phyloP scores from a whole-genome alignment of 2,113 vertebrate species.

The Chionomys nivalis region DNA sequence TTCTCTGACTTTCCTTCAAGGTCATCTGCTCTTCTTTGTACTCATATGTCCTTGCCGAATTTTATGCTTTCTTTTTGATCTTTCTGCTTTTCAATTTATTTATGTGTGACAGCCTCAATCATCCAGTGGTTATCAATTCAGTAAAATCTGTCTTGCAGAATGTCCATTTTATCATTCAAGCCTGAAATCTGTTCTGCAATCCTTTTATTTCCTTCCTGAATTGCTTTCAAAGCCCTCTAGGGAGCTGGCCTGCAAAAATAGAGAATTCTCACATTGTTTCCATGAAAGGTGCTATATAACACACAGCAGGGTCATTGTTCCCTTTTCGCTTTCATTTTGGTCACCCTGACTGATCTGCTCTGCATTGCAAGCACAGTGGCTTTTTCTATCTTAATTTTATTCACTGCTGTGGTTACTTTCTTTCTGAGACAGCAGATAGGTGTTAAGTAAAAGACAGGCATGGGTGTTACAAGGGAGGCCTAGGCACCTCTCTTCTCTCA shows the following conservation, averaged over 20 bases:
- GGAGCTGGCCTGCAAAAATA: conserved; percentile 81
- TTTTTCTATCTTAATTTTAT: conserved; percentile 81
- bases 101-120: conserved; percentile 82
- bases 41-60: conserved; percentile 67
- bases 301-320: conserved; percentile 81
- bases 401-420: conserved; percentile 76
- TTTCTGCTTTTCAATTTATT: conserved; percentile 82
- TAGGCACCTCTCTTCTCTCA: conserved; percentile 59
- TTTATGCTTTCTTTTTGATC: conserved; percentile 78
- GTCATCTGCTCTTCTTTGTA: conserved; percentile 69
- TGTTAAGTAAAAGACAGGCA: conserved; percentile 77
- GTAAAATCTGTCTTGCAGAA: conserved; percentile 83
- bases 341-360: conserved; percentile 72
- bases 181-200: conserved; percentile 81
- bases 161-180: conserved; percentile 83
- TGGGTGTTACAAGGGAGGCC: conserved; percentile 59
- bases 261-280: conserved; percentile 82
- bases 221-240: conserved; percentile 82
- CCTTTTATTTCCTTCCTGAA: conserved; percentile 82
- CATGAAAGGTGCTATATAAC: conserved; percentile 81
- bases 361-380: conserved; percentile 73
- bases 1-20: conserved; percentile 76
- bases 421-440: conserved; percentile 75
- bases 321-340: conserved; percentile 77
- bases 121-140: conserved; percentile 81